phyloP scores from a whole-genome alignment of 2,113 vertebrate species.

The Eleginops maclovinus region DNA sequence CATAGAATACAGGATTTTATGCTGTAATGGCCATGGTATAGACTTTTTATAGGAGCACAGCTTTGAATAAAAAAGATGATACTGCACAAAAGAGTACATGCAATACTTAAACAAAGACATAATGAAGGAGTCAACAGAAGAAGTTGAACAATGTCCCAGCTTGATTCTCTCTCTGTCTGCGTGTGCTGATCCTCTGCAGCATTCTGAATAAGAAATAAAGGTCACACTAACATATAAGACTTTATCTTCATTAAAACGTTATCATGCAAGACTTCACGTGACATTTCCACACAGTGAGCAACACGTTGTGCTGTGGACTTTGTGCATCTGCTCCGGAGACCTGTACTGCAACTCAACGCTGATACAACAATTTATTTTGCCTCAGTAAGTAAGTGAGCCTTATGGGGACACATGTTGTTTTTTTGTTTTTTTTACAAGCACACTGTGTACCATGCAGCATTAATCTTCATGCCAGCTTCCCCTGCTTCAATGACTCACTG shows the following conservation, averaged over 20 bases:
- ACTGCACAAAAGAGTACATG: no score
- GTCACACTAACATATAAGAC: constrained; percentile 28
- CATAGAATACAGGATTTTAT: no score
- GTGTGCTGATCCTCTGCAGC: not conserved
- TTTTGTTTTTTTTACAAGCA: constrained; percentile 1
- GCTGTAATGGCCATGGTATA: no score
- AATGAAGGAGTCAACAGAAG: no score
- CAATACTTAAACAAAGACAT: not conserved
- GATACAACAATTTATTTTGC: constrained; percentile 26
- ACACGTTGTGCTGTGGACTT: constrained; percentile 14
- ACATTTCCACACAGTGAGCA: constrained; percentile 47
- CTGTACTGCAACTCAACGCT: constrained; percentile 6
- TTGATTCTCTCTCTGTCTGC: not conserved
- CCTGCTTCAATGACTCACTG: not conserved
- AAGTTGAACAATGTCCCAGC: not conserved
- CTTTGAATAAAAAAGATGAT: no score
- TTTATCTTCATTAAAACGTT: constrained; percentile 59
- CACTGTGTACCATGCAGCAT: not conserved
- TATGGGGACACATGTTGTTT: constrained; percentile 11
- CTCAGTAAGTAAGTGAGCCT: constrained; percentile 5
- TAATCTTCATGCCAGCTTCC: not conserved
- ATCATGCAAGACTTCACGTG: constrained; percentile 54
- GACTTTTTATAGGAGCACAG: no score
- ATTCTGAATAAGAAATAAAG: constrained; percentile 25
- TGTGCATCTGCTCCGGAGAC: constrained; percentile 28